Conservation (phyloP, 2,113 vertebrate genomes). For the Crotophaga sulcirostris region DNA sequence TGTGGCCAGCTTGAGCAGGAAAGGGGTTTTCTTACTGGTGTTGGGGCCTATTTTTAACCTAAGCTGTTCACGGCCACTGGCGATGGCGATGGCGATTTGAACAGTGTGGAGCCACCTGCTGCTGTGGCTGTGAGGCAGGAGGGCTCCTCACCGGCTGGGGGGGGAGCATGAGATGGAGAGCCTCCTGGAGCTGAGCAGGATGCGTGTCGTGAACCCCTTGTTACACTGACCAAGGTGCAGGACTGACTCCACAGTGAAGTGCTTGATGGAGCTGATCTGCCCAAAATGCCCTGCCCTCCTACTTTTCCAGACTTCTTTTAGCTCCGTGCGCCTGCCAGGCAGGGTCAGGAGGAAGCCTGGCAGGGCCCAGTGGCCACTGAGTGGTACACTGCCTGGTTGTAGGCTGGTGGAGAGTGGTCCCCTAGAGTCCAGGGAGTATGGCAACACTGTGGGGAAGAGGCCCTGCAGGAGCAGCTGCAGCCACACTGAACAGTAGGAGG, state of each 20-base stretch:
- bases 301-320: background rate
- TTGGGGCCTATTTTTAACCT: background rate
- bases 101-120: rapidly evolving
- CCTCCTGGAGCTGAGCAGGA: background rate
- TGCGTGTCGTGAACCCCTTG: background rate
- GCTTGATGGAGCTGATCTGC: background rate
- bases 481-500: background rate
- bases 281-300: rapidly evolving
- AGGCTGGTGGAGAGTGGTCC: background rate
- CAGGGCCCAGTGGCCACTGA: background rate
- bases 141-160: background rate
- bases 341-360: rapidly evolving
- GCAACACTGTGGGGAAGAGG: background rate
- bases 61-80: background rate
- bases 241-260: background rate
- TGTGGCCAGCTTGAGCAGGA: rapidly evolving
- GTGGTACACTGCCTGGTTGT: background rate
- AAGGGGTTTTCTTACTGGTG: background rate
- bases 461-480: background rate
- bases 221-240: rapidly evolving
- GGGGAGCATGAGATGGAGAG: rapidly evolving
- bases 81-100: background rate
- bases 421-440: rapidly evolving
- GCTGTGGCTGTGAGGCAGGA: background rate
- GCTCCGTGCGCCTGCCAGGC: rapidly evolving